Evolutionary conservation across 2,888 invertebrate genomes (phyloP), one percentile per base, ranked within the genome.

Genomic region (Polietes domitor): DNA sequence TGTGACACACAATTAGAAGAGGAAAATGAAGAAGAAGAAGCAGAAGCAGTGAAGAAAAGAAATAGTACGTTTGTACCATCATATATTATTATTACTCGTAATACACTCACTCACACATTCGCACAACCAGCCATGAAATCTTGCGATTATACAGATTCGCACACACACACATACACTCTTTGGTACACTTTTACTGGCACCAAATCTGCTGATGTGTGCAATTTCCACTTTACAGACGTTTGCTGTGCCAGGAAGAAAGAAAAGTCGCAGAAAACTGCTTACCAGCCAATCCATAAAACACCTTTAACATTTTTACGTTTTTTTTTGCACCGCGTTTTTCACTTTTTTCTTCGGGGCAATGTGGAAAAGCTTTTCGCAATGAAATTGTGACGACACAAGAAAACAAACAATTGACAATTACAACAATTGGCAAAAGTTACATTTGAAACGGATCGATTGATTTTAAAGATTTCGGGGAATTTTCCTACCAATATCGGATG

Each of bases 121-220:
- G 26, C 43, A 65, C 9, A 43, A 17, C 50, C 50, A 50, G 50
- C 43, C 32, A 50, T 50, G 9, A 55, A 26, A 15, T 12, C 26
- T 26, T 58, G 47, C 24, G 26, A 26, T 58, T 58, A 15, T 7
- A 37, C 32, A 41, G 24, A 24, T 19, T 37, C 37, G 37, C 37
- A 17, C 32, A 41, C 41, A 24, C 37, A 63, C 37, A 63, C 37
- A 17, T 12, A 41, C 17, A 68, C 68, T n/a, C n/a, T n/a, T n/a
- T n/a, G n/a, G 41, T 17, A 4, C 41, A 68, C 24, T 65, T 65
- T 68, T 65, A 65, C 37, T 37, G 10, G 21, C 50, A 61, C 55
- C 61, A 70, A 37, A 70, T 1, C 41, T 53, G 72, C 72, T 72
- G 72, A 72, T 55, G 53, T 72, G 53, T 72, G 72, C 72, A 72